A percentile compares a stretch with the other conserved stretches of the same genome.
Evolutionary conservation across 64 coral and sea anemone species (phyloP).

Genomic region (Acropora tenuis): DNA sequence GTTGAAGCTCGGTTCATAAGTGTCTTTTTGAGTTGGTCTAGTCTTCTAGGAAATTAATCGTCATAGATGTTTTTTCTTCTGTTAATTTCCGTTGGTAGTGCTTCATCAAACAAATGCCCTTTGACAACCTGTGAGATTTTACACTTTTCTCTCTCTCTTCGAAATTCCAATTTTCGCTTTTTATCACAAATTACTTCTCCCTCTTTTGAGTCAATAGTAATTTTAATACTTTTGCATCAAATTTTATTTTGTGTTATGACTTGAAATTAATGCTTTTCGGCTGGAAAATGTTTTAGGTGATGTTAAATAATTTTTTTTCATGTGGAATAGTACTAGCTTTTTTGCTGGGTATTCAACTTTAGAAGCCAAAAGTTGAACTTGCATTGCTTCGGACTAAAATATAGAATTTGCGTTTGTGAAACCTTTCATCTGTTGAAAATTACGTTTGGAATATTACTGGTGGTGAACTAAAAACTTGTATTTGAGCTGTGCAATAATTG

Average conservation of each 20-base stretch:
- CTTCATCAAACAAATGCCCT: constrained; percentile 12
- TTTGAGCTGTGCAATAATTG: background rate
- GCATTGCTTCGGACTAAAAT: background rate
- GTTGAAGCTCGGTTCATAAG: constrained; percentile 39
- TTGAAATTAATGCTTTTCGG: background rate
- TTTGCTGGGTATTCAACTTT: no score
- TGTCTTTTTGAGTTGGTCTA: constrained; percentile 36
- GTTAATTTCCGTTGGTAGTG: constrained; percentile 27
- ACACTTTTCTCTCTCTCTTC: background rate
- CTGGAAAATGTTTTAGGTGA: background rate
- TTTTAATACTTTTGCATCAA: background rate
- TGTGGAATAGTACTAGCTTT: background rate
- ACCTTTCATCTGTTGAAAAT: background rate
- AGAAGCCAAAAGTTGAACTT: background rate
- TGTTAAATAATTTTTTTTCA: background rate
- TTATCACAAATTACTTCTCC: background rate
- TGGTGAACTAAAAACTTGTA: background rate
- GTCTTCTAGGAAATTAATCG: constrained; percentile 45
- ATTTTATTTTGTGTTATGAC: background rate
- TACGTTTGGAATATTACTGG: background rate
- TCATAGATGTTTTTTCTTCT: constrained; percentile 26
- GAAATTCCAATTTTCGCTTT: background rate
- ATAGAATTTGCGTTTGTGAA: background rate
- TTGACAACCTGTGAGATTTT: constrained; percentile 20
- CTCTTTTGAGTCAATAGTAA: background rate